These are phyloP conservation scores for Pegoplata infirma DNA, from an alignment of 2,888 invertebrate genomes.

Conservation along the genomic window DNA sequence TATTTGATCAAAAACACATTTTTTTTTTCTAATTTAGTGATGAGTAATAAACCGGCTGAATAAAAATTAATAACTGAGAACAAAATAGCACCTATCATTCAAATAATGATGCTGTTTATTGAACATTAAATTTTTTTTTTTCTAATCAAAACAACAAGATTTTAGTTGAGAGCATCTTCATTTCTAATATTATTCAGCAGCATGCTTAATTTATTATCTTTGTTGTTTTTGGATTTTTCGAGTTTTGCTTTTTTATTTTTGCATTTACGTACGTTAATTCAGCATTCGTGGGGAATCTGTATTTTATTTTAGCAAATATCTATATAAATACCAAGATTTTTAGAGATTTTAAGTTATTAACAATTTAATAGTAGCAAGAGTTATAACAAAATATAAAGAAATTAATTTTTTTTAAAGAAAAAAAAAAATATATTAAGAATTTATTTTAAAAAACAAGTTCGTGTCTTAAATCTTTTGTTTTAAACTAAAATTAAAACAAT, in stretches of 20 bases:
- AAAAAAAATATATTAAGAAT: background rate
- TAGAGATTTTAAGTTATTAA: constrained; percentile 51
- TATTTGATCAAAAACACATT: constrained; percentile 12
- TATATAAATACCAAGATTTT: constrained; percentile 61
- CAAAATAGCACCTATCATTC: constrained; percentile 13
- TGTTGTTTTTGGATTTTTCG: constrained; percentile 21
- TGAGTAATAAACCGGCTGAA: constrained; percentile 73
- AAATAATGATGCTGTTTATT: constrained; percentile 30
- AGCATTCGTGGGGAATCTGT: constrained; percentile 23
- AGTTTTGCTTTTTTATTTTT: constrained; percentile 42
- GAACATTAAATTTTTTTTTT: background rate
- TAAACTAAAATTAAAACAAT: background rate
- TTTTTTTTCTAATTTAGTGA: constrained; percentile 26
- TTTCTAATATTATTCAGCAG: constrained; percentile 47
- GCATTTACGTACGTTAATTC: constrained; percentile 37
- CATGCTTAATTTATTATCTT: constrained; percentile 47
- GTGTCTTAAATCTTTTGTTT: constrained; percentile 53
- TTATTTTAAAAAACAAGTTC: constrained; percentile 30
- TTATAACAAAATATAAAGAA: constrained; percentile 27
- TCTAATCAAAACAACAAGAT: background rate
- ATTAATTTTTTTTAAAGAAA: constrained; percentile 21
- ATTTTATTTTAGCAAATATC: constrained; percentile 35
- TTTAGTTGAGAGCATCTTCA: constrained; percentile 58
- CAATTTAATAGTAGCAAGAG: constrained; percentile 24
- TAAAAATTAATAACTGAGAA: constrained; percentile 48